Evolutionary conservation across 30 jellyfish, hydroid and myxozoan species (phyloP), one percentile per base, ranked within the genome.

Genomic region (Haliclystus octoradiatus): DNA sequence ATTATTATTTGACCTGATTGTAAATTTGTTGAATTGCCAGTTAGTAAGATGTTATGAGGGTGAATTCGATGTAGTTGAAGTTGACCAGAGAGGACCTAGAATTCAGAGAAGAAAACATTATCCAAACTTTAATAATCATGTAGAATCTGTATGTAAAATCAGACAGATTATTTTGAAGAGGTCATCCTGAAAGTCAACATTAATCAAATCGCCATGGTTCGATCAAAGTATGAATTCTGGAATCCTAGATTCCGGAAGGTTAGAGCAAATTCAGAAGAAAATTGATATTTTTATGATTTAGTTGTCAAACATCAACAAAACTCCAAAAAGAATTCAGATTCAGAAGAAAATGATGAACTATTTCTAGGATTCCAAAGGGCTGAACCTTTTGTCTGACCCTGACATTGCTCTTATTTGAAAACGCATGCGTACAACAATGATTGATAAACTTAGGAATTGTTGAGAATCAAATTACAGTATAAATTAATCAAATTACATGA

Each of bases 21-120:
- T 3, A 87, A 30, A 23, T 70, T 69, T 2, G 91, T 73, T 29
- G 85, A 65, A 65, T 80, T 87, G 19, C 97, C 97, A 30, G 97
- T 82, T 26, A 87, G 77, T n/a, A 87, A 53, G 57, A 87, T 87
- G 92, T 87, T 87, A 34, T 87, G 97, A 25, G 97, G 97, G 62
- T 87, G 97, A 33, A 87, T 79, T 64, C 94, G 94, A 61, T 87
- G 97, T 72, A 87, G 53, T 46, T 87, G 97, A 9, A 87, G 62
- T 64, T 87, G 97, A 7, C 97, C 97, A 34, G 94, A 87, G 26
- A 87, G 57, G 31, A 87, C 70, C 97, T 87, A 50, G 0, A 70
- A 60, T 26, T 15, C 47, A n/a, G n/a, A 12, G n/a, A 46, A 7
- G 60, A 46, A n/a, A 7, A 7, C 12, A n/a, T 46, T 46, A 46